Conservation (phyloP, 2,888 invertebrate species). For the Peribatodes rhomboidaria region DNA sequence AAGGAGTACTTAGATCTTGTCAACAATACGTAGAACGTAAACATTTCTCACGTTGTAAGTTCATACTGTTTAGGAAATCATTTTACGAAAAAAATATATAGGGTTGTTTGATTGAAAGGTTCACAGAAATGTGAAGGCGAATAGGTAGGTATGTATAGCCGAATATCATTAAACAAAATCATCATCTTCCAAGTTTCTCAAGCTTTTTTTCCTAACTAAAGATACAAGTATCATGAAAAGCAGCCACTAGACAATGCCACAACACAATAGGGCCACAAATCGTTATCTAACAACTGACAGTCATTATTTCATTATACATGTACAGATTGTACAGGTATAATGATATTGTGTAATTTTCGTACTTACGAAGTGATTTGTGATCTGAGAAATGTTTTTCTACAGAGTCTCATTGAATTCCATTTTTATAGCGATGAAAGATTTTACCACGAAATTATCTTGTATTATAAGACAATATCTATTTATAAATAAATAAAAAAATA, state of each 20-base stretch:
- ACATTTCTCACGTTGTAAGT: too few relatives aligned
- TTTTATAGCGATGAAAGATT: background rate
- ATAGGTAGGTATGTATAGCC: background rate
- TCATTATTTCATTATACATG: constrained; percentile 48
- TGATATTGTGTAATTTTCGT: constrained; percentile 48
- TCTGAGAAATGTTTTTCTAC: constrained; percentile 6
- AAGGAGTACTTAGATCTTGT: too few relatives aligned
- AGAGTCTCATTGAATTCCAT: background rate
- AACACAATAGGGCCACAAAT: constrained; percentile 56
- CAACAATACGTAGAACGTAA: too few relatives aligned
- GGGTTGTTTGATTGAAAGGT: background rate
- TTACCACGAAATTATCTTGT: background rate
- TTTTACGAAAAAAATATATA: too few relatives aligned
- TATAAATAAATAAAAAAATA: too few relatives aligned
- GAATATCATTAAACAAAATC: constrained; percentile 9
- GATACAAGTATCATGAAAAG: constrained; percentile 21
- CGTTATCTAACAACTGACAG: constrained; percentile 51
- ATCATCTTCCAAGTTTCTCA: constrained; percentile 12
- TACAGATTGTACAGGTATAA: constrained; percentile 43
- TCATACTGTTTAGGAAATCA: too few relatives aligned
- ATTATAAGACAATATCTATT: too few relatives aligned
- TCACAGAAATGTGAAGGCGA: background rate
- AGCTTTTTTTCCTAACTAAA: constrained; percentile 9
- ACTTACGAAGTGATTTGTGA: constrained; percentile 17
- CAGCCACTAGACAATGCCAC: constrained; percentile 31